A percentile compares a stretch with the other conserved stretches of the same genome.
Conservation (phyloP, 23 tunicate genomes). For the Clavelina lepadiformis region DNA sequence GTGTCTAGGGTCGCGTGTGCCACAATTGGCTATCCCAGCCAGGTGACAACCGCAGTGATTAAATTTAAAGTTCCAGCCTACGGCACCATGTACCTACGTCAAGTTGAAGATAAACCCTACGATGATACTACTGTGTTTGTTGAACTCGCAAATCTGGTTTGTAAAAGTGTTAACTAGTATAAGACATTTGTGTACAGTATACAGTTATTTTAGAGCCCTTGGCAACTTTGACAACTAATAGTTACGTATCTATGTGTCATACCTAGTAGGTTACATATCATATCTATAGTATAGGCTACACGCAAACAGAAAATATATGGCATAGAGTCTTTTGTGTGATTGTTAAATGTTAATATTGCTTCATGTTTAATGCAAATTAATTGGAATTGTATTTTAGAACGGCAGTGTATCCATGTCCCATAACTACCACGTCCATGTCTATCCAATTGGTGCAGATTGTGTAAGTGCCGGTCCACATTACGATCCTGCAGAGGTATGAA, state of each 20-base stretch:
- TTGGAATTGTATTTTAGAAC: slow-evolving; percentile 19
- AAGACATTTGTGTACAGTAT: no score
- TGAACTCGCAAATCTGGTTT: slow-evolving; percentile 65
- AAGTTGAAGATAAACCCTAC: slow-evolving; percentile 21
- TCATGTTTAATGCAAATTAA: no score
- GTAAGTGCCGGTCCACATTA: slow-evolving; percentile 78
- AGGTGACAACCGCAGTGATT: slow-evolving; percentile 46
- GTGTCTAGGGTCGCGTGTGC: no score
- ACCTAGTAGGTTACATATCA: no score
- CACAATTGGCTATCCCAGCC: slow-evolving; percentile 40
- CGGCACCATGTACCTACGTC: slow-evolving; percentile 73
- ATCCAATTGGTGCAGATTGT: slow-evolving; percentile 55
- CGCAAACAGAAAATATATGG: no score
- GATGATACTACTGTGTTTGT: slow-evolving; percentile 50
- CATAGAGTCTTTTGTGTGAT: no score
- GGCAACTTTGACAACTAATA: no score
- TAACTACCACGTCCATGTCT: slow-evolving; percentile 75
- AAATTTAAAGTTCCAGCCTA: slow-evolving; percentile 61
- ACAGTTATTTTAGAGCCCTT: no score
- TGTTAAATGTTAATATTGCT: no score
- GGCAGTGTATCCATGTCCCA: slow-evolving; percentile 24
- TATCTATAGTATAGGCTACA: no score
- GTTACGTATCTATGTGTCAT: no score
- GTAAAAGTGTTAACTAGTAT: no score
- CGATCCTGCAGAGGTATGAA: slow-evolving; percentile 75